phyloP scores from a whole-genome alignment of 2,113 vertebrate genomes.

The Perognathus longimembris region DNA sequence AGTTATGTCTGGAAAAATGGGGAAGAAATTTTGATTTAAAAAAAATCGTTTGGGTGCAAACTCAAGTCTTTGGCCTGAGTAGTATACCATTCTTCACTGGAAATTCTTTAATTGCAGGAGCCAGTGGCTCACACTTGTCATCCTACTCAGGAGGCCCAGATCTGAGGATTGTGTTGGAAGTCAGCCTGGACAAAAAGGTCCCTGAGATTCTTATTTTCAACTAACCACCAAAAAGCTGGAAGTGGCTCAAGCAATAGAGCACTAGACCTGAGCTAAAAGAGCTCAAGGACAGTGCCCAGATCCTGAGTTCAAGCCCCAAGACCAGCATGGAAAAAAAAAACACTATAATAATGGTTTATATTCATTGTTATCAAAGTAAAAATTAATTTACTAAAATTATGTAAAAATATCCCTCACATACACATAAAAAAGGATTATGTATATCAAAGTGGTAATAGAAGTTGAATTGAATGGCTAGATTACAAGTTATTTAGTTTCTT shows the following conservation, averaged over 20 bases:
- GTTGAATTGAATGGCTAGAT: background rate
- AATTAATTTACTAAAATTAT: constrained; percentile 56
- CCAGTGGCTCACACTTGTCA: no score
- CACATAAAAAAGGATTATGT: background rate
- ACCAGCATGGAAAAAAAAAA: no score
- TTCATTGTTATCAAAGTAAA: constrained; percentile 51
- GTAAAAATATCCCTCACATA: constrained; percentile 40
- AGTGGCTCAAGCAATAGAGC: no score
- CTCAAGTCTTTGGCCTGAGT: constrained; percentile 52
- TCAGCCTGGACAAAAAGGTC: no score
- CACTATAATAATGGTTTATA: background rate
- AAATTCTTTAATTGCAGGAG: constrained; percentile 45
- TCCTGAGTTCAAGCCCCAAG: no score
- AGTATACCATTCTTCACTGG: constrained; percentile 30
- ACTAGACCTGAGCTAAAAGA: no score
- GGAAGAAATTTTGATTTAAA: constrained; percentile 4
- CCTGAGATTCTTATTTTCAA: no score
- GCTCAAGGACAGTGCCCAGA: no score
- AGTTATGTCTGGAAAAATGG: constrained; percentile 23
- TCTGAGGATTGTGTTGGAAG: no score
- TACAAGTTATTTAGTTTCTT: constrained; percentile 34
- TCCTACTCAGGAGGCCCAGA: no score
- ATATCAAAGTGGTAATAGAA: constrained; percentile 7
- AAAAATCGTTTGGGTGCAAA: constrained; percentile 45
- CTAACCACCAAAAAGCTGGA: no score